Evolutionary conservation across 2,888 invertebrate species (phyloP), one percentile per base, ranked within the genome.

Genomic region (Nomada goodeniana): DNA sequence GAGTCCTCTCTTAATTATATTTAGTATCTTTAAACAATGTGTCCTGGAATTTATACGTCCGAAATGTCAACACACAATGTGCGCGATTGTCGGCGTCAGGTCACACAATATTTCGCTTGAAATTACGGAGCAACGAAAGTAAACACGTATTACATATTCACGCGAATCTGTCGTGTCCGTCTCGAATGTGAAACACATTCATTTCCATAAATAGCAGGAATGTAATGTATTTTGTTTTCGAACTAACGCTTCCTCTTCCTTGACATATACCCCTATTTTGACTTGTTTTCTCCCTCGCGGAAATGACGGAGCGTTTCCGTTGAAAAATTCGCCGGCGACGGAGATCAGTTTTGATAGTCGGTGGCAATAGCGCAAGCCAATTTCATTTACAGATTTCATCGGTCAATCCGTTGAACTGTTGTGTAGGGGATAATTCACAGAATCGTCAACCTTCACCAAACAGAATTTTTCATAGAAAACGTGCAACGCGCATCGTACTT

Each of bases 331-430:
- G 9, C 11, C 11, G 44, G 10, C 11, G 4, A 44, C 4, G 26
- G 26, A 26, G 26, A 26, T 1, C 26, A 26, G 26, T 26, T 26
- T 26, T 2, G 26, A 26, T 26, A 26, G 26, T 44, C 26, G 10
- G 10, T n/a, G 1, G 15, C 29, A 4, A 2, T 3, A 18, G 3
- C 23, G 11, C 20, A 23, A 20, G 7, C 7, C 18, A 23, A 15
- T 50, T 29, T 36, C 52, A 63, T 80, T 80, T 57, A 73, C 68
- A 68, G 52, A 7, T 11, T 44, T 44, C 29, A 61, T 68, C 44
- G 57, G 73, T 63, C 26, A 47, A 11, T 11, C 42, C 42, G 15
- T 47, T 44, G 23, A 36, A 42, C 0, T 53, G 36, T 55, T 20
- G 20, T 42, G 13, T 13, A 7, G 7, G 26, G 44, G 26, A 20